Evolutionary conservation across 2,888 invertebrate genomes (phyloP).

Genomic region (Pseudococcus viburni): DNA sequence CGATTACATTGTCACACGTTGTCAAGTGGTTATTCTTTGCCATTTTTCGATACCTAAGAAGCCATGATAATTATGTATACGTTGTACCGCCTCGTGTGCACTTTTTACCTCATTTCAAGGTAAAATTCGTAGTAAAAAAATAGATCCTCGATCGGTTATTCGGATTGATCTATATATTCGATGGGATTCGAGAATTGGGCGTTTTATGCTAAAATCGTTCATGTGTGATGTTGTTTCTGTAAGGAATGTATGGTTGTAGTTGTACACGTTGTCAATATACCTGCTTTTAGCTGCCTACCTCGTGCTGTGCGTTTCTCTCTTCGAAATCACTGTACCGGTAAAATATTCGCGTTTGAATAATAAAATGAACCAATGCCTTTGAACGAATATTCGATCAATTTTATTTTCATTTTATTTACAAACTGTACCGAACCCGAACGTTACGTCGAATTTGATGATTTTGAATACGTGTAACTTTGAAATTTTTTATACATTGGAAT

Average conservation of each 20-base stretch:
- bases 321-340: not conserved
- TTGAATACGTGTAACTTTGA: too few relatives aligned
- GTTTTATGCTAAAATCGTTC: not conserved
- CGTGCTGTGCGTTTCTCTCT: constrained; percentile 32
- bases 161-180: not conserved
- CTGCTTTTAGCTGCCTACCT: not conserved
- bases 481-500: too few relatives aligned
- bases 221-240: constrained; percentile 7
- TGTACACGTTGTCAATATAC: constrained; percentile 39
- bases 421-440: too few relatives aligned
- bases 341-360: not conserved
- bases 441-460: too few relatives aligned
- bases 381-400: not conserved
- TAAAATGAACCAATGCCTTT: not conserved
- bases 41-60: not conserved
- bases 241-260: constrained; percentile 5
- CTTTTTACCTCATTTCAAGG: not conserved
- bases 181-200: not conserved
- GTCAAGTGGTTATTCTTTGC: not conserved
- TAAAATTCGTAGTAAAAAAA: not conserved
- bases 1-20: not conserved
- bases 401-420: not conserved
- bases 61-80: not conserved
- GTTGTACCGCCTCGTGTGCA: constrained; percentile 18
- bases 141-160: not conserved